Percentiles rank a stretch among this genome's conserved stretches.
Evolutionary conservation across 2,113 vertebrate species (phyloP).

Genomic region (Argyrosomus japonicus): DNA sequence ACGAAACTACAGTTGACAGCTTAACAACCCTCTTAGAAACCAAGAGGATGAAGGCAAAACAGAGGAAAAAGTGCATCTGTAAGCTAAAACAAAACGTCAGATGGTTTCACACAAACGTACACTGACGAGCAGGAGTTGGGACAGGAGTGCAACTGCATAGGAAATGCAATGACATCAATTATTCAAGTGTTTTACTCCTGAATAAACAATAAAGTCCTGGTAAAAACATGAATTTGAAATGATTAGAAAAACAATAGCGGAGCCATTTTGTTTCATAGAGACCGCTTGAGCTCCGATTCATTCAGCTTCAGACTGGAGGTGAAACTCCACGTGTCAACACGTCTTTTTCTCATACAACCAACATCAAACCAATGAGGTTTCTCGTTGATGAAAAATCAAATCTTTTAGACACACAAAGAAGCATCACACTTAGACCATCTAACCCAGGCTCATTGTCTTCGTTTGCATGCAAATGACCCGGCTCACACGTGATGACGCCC

Average conservation of each 20-base stretch:
- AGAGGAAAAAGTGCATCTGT: slow-evolving; percentile 26
- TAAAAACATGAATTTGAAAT: background rate
- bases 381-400: background rate
- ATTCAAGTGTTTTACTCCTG: slow-evolving; percentile 32
- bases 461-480: slow-evolving; percentile 23
- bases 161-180: slow-evolving; percentile 53
- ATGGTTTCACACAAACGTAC: slow-evolving; percentile 3
- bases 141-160: slow-evolving; percentile 13
- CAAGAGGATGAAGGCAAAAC: slow-evolving; percentile 40
- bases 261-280: background rate
- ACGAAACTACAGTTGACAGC: slow-evolving; percentile 13
- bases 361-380: background rate
- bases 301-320: background rate
- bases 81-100: background rate
- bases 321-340: too few species aligned
- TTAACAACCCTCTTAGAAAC: slow-evolving; percentile 4
- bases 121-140: slow-evolving; percentile 2
- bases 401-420: background rate
- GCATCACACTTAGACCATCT: background rate
- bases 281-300: background rate
- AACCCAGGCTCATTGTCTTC: background rate
- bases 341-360: background rate
- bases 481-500: background rate
- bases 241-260: background rate
- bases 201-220: slow-evolving; percentile 5